Conservation (phyloP, 1,140 invertebrate genomes). For the Apis mellifera region Amel_HAv3.1 CM009936.2:14002001-14002500, state of each 20-base stretch:
- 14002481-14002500: constrained; percentile 71
- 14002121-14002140: too few species aligned
- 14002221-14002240: background rate
- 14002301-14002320: constrained; percentile 54
- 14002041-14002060: background rate
- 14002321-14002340: constrained; percentile 57
- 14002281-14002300: constrained; percentile 25
- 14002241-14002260: constrained; percentile 15
- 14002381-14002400: constrained; percentile 67
- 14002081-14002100: background rate
- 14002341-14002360: constrained; percentile 20
- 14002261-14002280: constrained; percentile 43
- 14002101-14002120: too few species aligned
- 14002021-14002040: constrained; percentile 7
- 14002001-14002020: background rate
- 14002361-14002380: constrained; percentile 68
- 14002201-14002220: background rate
- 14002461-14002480: constrained; percentile 65
- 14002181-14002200: too few species aligned
- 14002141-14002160: too few species aligned
- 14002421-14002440: constrained; percentile 61
- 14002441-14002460: constrained; percentile 32
- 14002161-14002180: too few species aligned
- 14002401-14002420: constrained; percentile 71
- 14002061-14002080: too few species aligned